Percentiles rank a stretch among this genome's conserved stretches.
Evolutionary conservation across 1,140 invertebrate species (phyloP).

Genomic region (Zaprionus taronus): DNA sequence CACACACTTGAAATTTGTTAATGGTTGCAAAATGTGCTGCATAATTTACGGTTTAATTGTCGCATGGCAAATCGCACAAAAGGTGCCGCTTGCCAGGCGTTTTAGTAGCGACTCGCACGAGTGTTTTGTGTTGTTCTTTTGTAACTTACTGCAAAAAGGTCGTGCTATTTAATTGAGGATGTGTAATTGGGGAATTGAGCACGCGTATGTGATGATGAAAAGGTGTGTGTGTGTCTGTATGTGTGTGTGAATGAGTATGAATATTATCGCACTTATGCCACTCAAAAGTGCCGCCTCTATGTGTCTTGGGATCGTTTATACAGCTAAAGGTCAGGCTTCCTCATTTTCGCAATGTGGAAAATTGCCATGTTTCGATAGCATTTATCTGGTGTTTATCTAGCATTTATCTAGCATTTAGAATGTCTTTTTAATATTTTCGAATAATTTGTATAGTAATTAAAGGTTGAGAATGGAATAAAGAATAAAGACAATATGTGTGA

Average conservation of each 20-base stretch:
- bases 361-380: conserved; percentile 13
- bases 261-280: conserved; percentile 20
- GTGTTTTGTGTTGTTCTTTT: conserved; percentile 24
- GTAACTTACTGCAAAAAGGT: conserved; percentile 53
- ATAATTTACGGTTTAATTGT: conserved; percentile 79
- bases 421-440: not conserved
- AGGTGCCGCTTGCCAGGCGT: conserved; percentile 63
- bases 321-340: conserved; percentile 43
- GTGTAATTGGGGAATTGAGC: conserved; percentile 61
- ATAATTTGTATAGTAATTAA: not conserved
- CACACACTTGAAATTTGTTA: conserved; percentile 64
- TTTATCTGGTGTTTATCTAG: conserved; percentile 7
- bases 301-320: conserved; percentile 37
- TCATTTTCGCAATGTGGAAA: conserved; percentile 31
- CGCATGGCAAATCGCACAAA: conserved; percentile 67
- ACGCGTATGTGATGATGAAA: not conserved
- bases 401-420: conserved; percentile 16
- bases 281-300: conserved; percentile 27
- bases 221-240: not conserved
- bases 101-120: conserved; percentile 49
- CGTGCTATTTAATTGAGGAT: conserved; percentile 75
- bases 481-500: not conserved
- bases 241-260: conserved; percentile 4
- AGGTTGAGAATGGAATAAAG: not conserved
- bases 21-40: conserved; percentile 73